These are phyloP conservation scores for Chorisops tibialis DNA, from an alignment of 2,888 invertebrate species.

Conservation along the genomic window DNA sequence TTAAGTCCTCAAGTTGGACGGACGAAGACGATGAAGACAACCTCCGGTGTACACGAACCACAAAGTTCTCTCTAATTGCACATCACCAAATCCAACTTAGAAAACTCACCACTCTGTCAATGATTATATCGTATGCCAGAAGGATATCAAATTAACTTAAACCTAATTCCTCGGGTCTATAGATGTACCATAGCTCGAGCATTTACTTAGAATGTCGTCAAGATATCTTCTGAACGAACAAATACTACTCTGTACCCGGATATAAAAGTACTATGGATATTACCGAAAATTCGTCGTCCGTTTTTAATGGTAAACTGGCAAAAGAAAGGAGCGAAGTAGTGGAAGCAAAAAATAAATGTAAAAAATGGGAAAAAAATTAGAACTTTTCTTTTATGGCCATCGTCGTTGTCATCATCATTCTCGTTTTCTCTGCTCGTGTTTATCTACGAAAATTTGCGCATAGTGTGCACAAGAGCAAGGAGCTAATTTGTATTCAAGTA, in stretches of 20 bases:
- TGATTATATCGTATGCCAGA: constrained; percentile 23
- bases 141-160: constrained; percentile 30
- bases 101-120: not conserved
- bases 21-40: no score
- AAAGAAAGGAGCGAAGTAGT: not conserved
- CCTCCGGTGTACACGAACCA: not conserved
- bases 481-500: constrained; percentile 31
- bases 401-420: constrained; percentile 17
- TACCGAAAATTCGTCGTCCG: not conserved
- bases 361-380: constrained; percentile 6
- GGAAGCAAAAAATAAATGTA: not conserved
- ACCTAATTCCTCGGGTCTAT: constrained; percentile 10
- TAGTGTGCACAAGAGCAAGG: constrained; percentile 17
- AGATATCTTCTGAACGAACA: no score
- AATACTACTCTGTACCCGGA: not conserved
- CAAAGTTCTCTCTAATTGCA: not conserved
- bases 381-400: constrained; percentile 14
- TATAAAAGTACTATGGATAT: constrained; percentile 18
- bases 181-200: not conserved
- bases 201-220: no score
- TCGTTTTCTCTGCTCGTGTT: constrained; percentile 21
- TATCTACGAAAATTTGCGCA: constrained; percentile 29
- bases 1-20: no score
- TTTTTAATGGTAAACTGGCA: not conserved
- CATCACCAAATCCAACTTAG: not conserved